phyloP scores from a whole-genome alignment of 2,113 vertebrate species.

The Columba livia region DNA sequence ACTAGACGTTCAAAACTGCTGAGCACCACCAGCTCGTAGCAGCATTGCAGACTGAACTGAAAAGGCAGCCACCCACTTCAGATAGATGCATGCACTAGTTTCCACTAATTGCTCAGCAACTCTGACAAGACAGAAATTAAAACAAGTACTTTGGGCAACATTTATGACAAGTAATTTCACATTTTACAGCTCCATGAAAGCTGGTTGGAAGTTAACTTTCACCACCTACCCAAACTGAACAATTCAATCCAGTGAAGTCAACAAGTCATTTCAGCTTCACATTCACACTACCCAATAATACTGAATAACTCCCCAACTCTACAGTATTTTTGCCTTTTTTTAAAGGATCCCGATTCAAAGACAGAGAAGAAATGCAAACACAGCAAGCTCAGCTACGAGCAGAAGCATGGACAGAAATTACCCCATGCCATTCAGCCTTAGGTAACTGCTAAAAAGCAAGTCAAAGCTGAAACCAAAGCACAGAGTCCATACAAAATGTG shows the following conservation, averaged over 20 bases:
- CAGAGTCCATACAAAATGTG: neutral
- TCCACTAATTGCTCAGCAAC: neutral
- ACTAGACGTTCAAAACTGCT: neutral
- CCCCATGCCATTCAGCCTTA: neutral
- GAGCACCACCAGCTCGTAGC: neutral
- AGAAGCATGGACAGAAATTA: neutral
- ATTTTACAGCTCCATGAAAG: neutral
- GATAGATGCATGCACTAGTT: neutral
- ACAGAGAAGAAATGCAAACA: neutral
- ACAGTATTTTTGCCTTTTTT: neutral
- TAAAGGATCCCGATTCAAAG: neutral
- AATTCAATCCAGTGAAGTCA: neutral
- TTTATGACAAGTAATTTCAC: neutral
- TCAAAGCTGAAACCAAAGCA: neutral
- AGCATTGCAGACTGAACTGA: neutral
- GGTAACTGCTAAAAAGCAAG: neutral
- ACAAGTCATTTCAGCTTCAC: neutral
- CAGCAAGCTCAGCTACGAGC: neutral
- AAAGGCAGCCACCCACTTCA: neutral
- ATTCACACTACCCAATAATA: neutral
- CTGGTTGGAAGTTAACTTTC: neutral
- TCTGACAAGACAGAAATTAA: neutral
- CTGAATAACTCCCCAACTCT: neutral
- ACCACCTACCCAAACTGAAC: neutral
- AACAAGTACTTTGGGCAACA: neutral